Evolutionary conservation across 2,888 invertebrate genomes (phyloP).

Genomic region (Cynaeus angustus): DNA sequence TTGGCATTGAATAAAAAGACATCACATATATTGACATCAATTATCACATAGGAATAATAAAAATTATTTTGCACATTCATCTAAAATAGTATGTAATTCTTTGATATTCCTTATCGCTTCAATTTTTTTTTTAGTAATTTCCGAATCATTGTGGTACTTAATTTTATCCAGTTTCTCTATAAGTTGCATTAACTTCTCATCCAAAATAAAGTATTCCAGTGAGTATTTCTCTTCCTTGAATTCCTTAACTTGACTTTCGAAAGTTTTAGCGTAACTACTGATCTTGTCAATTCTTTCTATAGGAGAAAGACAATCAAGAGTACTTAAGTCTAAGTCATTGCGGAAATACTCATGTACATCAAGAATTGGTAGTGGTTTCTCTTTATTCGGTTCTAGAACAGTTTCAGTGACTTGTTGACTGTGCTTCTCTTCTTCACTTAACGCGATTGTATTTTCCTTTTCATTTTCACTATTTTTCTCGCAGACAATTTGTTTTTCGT

Average conservation of each 20-base stretch:
- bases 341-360: slow-evolving; percentile 30
- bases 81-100: too few relatives aligned
- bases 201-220: slow-evolving; percentile 38
- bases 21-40: too few relatives aligned
- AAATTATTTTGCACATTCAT: too few relatives aligned
- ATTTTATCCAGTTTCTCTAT: slow-evolving; percentile 41
- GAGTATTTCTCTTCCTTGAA: slow-evolving; percentile 3
- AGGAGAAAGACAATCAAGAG: not conserved
- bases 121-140: slow-evolving; percentile 19
- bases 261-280: not conserved
- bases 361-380: slow-evolving; percentile 28
- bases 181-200: slow-evolving; percentile 40
- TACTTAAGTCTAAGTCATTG: slow-evolving; percentile 23
- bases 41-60: too few relatives aligned
- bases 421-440: too few relatives aligned
- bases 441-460: too few relatives aligned
- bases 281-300: not conserved
- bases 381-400: slow-evolving; percentile 10
- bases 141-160: slow-evolving; percentile 22
- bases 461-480: too few relatives aligned
- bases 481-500: too few relatives aligned
- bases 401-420: too few relatives aligned
- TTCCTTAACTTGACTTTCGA: not conserved
- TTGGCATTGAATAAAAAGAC: too few relatives aligned
- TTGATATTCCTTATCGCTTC: slow-evolving; percentile 33